Conservation (phyloP, 2,113 vertebrate genomes). For the Paradisaea rubra region DNA sequence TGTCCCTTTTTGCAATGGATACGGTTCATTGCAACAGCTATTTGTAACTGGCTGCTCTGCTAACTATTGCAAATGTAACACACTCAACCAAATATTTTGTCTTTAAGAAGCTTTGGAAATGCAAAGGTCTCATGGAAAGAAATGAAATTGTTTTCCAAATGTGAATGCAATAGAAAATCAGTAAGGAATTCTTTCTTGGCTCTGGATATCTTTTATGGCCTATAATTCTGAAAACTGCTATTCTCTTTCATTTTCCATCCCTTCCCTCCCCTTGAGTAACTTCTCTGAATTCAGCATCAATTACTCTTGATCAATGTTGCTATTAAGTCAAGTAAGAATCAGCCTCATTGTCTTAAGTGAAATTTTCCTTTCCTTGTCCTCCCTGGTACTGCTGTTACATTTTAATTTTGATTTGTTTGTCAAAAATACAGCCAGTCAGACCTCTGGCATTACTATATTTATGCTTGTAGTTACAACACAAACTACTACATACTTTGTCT, state of each 20-base stretch:
- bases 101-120: not conserved
- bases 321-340: not conserved
- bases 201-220: not conserved
- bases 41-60: not conserved
- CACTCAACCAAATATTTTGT: not conserved
- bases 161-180: not conserved
- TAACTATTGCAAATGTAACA: not conserved
- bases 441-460: not conserved
- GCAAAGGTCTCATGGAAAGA: not conserved
- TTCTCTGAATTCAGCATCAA: not conserved
- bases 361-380: conserved; percentile 15
- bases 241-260: not conserved
- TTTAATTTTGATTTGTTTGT: not conserved
- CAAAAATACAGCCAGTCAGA: not conserved
- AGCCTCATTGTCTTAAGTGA: not conserved
- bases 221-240: not conserved
- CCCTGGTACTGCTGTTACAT: not conserved
- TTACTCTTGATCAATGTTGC: not conserved
- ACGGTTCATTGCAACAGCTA: not conserved
- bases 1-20: not conserved
- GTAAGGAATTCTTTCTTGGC: not conserved
- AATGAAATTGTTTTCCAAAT: not conserved
- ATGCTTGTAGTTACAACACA: not conserved
- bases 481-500: not conserved
- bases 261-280: not conserved